A percentile compares a stretch with the other conserved stretches of the same genome.
Evolutionary conservation across 2,888 invertebrate species (phyloP).

Genomic region (Tetragonula carbonaria): DNA sequence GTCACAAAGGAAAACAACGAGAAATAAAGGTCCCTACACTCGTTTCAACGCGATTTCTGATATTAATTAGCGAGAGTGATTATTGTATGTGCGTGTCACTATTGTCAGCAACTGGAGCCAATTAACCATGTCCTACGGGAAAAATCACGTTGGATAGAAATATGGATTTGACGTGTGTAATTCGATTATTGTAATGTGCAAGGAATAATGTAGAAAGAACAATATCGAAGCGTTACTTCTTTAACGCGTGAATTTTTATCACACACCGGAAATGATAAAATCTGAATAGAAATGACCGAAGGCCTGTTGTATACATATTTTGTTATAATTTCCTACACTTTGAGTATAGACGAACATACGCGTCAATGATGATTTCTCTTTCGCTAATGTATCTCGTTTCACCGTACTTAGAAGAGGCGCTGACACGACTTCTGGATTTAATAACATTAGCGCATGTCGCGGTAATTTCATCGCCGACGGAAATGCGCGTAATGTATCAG

Average conservation of each 20-base stretch:
- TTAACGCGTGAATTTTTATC: too few relatives aligned
- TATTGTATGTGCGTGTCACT: not conserved
- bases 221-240: too few relatives aligned
- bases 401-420: not conserved
- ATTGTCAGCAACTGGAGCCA: not conserved
- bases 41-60: not conserved
- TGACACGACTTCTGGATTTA: not conserved
- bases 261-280: not conserved
- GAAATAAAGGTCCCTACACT: not conserved
- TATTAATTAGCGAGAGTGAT: conserved; percentile 23
- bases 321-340: not conserved
- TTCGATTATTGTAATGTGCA: too few relatives aligned
- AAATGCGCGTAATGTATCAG: not conserved
- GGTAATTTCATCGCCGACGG: not conserved
- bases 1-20: not conserved
- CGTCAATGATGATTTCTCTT: not conserved
- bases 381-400: not conserved
- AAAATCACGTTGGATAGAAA: too few relatives aligned
- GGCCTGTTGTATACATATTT: not conserved
- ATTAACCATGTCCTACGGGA: not conserved
- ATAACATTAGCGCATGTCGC: not conserved
- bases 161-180: too few relatives aligned
- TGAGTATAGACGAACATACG: too few relatives aligned
- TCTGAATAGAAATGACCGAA: not conserved
- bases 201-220: too few relatives aligned